A percentile compares a stretch with the other conserved stretches of the same genome.
phyloP scores from a whole-genome alignment of 2,797 vertebrate species.

The Pipistrellus pygmaeus region DNA sequence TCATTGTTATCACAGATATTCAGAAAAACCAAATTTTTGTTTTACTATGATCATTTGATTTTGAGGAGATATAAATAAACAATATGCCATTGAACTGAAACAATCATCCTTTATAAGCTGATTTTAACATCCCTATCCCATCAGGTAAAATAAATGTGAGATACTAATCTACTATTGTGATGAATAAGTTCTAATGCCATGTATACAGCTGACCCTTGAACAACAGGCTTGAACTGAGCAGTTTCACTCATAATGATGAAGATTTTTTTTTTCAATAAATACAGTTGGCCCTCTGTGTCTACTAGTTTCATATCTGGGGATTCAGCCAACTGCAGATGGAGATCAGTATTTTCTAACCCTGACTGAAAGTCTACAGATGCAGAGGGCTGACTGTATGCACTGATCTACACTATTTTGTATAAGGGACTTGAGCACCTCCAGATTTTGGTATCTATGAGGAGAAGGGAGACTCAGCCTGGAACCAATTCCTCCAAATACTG shows the following conservation, averaged over 20 bases:
- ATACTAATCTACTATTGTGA: not conserved
- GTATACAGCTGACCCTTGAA: not conserved
- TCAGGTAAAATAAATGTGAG: conserved; percentile 20
- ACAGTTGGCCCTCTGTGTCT: not conserved
- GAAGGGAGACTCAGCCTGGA: not conserved
- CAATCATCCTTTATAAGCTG: not conserved
- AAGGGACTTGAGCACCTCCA: not conserved
- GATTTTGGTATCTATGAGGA: not conserved
- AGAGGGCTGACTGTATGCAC: not conserved
- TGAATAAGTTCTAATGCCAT: not conserved
- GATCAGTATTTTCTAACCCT: not conserved
- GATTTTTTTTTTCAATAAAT: not conserved
- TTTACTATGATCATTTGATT: conserved; percentile 16
- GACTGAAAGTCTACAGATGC: not conserved
- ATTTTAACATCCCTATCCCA: not conserved
- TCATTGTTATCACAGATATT: not conserved
- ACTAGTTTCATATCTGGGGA: not conserved
- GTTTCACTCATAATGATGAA: not conserved
- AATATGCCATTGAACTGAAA: not conserved
- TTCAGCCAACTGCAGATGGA: not conserved
- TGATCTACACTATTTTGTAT: not conserved
- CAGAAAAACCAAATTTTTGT: not conserved
- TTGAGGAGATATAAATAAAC: not conserved
- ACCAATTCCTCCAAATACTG: not conserved
- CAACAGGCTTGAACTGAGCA: not conserved